phyloP scores from a whole-genome alignment of 2,113 vertebrate species.

The Phylloscopus trochiloides region DNA sequence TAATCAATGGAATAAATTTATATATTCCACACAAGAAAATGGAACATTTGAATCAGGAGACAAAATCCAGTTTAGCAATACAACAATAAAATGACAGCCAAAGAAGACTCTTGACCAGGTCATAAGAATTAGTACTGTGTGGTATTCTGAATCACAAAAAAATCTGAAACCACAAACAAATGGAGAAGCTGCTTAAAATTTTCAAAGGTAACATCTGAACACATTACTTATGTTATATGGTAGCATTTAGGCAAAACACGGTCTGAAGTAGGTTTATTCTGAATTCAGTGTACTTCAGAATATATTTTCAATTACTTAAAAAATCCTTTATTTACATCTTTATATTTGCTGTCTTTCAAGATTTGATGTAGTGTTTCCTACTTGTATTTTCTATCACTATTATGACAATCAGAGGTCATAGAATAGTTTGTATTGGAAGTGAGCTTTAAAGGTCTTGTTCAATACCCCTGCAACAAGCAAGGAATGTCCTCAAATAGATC shows the following conservation, averaged over 20 bases:
- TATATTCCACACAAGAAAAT: not conserved
- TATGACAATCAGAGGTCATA: not conserved
- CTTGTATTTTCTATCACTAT: not conserved
- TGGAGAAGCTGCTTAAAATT: not conserved
- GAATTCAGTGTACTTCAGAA: not conserved
- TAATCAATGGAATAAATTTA: not conserved
- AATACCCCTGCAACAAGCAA: accelerated
- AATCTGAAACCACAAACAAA: not conserved
- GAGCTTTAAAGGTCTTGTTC: not conserved
- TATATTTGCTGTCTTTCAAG: not conserved
- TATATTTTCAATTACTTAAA: not conserved
- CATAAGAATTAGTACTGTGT: not conserved
- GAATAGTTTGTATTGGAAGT: not conserved
- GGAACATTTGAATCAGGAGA: not conserved
- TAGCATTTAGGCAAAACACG: not conserved
- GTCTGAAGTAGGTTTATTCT: not conserved
- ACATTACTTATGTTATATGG: accelerated
- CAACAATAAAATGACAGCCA: not conserved
- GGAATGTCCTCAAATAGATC: not conserved
- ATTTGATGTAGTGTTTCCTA: not conserved
- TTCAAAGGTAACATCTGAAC: not conserved
- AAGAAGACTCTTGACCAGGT: not conserved
- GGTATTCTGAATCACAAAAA: not conserved
- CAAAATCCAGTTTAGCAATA: not conserved
- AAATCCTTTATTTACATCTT: not conserved